Evolutionary conservation across 2,888 invertebrate species (phyloP).

Genomic region (Drosophila tanythrix): DNA sequence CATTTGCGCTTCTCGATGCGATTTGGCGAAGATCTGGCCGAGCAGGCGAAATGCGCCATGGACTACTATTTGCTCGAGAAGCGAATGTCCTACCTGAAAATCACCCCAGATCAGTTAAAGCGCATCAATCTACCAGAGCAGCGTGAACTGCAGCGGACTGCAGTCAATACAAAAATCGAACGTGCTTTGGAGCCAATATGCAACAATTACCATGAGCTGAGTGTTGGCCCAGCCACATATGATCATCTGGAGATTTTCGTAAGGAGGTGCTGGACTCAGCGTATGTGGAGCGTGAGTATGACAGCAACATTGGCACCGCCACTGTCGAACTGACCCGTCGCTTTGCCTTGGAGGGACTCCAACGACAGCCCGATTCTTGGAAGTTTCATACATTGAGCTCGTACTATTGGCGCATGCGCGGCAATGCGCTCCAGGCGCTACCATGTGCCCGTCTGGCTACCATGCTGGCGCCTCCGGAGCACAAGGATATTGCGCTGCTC

Average conservation of each 20-base stretch:
- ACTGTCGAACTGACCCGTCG: constrained; percentile 73
- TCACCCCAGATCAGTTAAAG: constrained; percentile 80
- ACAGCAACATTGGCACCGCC: constrained; percentile 64
- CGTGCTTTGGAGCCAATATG: constrained; percentile 68
- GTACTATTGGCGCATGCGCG: constrained; percentile 84
- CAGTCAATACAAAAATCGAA: constrained; percentile 19
- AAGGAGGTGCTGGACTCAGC: constrained; percentile 64
- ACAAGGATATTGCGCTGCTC: constrained; percentile 82
- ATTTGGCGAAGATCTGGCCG: constrained; percentile 82
- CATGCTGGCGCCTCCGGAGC: constrained; percentile 79
- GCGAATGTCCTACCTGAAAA: constrained; percentile 75
- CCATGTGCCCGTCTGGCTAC: constrained; percentile 83
- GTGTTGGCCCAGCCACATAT: constrained; percentile 74
- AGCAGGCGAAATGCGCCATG: constrained; percentile 83
- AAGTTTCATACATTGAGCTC: constrained; percentile 83
- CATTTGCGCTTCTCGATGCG: constrained; percentile 82
- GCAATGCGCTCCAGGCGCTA: constrained; percentile 81
- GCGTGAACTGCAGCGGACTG: constrained; percentile 50
- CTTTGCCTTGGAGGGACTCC: constrained; percentile 71
- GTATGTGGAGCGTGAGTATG: constrained; percentile 78
- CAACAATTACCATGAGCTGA: constrained; percentile 57
- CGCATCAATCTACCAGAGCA: constrained; percentile 78
- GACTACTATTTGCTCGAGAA: constrained; percentile 80
- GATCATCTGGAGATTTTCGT: constrained; percentile 79
- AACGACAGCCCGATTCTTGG: constrained; percentile 82